A percentile compares a stretch with the other conserved stretches of the same genome.
phyloP scores from a whole-genome alignment of 2,888 invertebrate species.

The Calephelis perditalis region DNA sequence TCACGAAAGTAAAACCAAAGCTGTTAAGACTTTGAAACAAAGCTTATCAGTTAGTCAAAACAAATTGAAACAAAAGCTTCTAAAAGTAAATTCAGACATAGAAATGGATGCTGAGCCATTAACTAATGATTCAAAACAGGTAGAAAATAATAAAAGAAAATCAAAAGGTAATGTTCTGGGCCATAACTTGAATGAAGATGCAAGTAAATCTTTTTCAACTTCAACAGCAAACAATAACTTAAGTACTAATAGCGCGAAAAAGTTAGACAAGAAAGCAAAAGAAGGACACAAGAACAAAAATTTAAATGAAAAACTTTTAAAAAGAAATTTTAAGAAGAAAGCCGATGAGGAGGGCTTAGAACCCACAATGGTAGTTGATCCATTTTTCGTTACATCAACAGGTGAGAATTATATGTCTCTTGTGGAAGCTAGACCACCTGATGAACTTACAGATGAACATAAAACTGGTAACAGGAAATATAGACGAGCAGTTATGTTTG shows the following conservation, averaged over 20 bases:
- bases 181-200: background rate
- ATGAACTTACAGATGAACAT: conserved; percentile 64
- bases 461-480: conserved; percentile 61
- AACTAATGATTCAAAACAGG: background rate
- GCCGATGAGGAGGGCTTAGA: conserved; percentile 31
- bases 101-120: background rate
- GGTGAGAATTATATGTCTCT: conserved; percentile 68
- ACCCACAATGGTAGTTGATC: conserved; percentile 58
- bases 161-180: background rate
- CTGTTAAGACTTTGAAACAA: background rate
- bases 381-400: conserved; percentile 65
- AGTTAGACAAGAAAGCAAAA: conserved; percentile 45
- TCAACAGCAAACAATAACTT: background rate
- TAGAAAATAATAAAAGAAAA: background rate
- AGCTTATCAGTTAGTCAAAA: background rate
- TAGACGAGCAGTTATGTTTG: conserved; percentile 69
- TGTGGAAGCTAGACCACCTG: conserved; percentile 61
- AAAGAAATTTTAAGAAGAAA: conserved; percentile 53
- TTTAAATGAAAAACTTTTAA: conserved; percentile 55
- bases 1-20: conserved; percentile 17
- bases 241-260: conserved; percentile 18
- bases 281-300: conserved; percentile 55
- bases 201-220: background rate
- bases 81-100: background rate
- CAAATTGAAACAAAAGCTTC: background rate